Percentiles rank a stretch among this genome's conserved stretches.
These are phyloP conservation scores for Arizona elegans DNA, from an alignment of 2,113 vertebrate species.

Conservation along the genomic window DNA sequence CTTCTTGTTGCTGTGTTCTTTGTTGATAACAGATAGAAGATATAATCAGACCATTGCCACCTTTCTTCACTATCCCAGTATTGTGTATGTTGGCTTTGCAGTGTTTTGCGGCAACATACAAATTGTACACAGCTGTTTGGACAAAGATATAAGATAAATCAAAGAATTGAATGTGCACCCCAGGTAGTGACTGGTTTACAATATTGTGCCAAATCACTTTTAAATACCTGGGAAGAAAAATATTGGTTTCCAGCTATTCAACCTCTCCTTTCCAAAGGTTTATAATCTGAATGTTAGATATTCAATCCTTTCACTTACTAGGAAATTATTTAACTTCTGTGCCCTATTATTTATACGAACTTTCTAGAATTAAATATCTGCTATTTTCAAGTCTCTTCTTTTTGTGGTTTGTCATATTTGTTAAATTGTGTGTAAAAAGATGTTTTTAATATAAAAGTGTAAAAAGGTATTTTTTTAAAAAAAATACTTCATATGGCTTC, in stretches of 20 bases:
- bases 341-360: background rate
- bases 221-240: background rate
- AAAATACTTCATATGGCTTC: background rate
- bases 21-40: background rate
- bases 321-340: background rate
- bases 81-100: background rate
- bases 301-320: background rate
- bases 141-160: background rate
- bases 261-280: background rate
- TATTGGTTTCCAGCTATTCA: background rate
- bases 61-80: background rate
- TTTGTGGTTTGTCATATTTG: background rate
- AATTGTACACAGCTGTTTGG: background rate
- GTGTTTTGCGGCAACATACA: background rate
- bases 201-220: background rate
- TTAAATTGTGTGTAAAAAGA: background rate
- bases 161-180: background rate
- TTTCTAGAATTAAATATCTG: background rate
- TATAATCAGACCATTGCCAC: background rate
- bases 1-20: background rate
- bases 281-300: background rate
- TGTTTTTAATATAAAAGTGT: background rate
- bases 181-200: background rate
- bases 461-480: background rate
- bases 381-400: background rate